These are phyloP conservation scores for Teleogryllus oceanicus DNA, from an alignment of 2,888 invertebrate genomes.

Conservation along the genomic window DNA sequence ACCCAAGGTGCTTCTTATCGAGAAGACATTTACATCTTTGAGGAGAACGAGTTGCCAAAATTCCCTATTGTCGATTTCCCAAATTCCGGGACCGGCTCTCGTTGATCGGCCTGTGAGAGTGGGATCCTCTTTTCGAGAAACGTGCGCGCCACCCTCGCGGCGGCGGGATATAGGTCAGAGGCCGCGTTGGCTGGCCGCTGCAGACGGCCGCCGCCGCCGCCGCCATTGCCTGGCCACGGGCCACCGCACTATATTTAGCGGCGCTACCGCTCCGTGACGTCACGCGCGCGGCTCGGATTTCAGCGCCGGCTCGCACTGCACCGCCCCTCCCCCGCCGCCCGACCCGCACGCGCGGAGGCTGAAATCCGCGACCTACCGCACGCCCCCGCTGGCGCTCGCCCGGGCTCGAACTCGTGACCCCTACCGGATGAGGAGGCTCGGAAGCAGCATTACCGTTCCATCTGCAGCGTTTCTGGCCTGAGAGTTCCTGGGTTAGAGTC, in stretches of 20 bases:
- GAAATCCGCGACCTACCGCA: background rate
- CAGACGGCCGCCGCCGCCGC: background rate
- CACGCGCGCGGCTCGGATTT: background rate
- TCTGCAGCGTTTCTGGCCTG: too few relatives aligned
- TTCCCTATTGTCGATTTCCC: too few relatives aligned
- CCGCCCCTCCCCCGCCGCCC: too few relatives aligned
- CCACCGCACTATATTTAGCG: constrained; percentile 9
- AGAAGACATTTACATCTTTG: too few relatives aligned
- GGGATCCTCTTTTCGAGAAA: too few relatives aligned
- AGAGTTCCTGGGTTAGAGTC: too few relatives aligned
- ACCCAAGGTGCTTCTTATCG: too few relatives aligned
- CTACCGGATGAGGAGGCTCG: too few relatives aligned
- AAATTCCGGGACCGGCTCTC: too few relatives aligned
- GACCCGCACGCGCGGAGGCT: background rate
- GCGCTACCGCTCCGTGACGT: background rate
- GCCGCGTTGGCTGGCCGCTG: background rate
- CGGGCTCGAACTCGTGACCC: background rate
- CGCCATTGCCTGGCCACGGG: background rate
- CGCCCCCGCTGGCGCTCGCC: background rate
- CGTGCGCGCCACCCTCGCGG: background rate
- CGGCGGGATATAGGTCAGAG: background rate
- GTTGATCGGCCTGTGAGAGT: too few relatives aligned
- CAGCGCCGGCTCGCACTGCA: background rate
- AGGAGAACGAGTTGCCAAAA: too few relatives aligned
- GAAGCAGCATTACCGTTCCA: too few relatives aligned